Percentiles rank a stretch among this genome's conserved stretches.
Conservation (phyloP, 2,888 invertebrate species). For the Resseliella maxima region DNA sequence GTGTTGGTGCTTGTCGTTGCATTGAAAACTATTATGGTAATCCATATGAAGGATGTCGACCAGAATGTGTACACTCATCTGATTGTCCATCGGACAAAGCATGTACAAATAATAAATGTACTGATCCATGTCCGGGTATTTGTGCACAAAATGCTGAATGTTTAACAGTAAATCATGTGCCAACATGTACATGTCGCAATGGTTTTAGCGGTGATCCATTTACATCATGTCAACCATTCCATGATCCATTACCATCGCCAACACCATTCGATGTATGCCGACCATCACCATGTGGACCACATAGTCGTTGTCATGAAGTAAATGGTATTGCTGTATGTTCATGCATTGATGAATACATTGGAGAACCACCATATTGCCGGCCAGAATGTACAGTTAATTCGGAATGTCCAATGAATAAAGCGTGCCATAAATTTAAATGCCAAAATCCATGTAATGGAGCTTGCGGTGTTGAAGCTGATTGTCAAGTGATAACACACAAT, state of each 20-base stretch:
- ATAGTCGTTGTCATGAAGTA: constrained; percentile 79
- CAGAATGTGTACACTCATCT: constrained; percentile 87
- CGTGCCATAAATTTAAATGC: constrained; percentile 85
- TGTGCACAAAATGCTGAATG: constrained; percentile 88
- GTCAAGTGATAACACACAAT: constrained; percentile 84
- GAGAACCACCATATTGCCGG: constrained; percentile 83
- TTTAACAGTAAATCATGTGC: constrained; percentile 84
- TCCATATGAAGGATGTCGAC: constrained; percentile 86
- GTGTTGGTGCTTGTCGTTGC: constrained; percentile 83
- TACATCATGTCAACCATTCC: constrained; percentile 68
- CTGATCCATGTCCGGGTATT: constrained; percentile 86
- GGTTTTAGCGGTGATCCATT: constrained; percentile 83
- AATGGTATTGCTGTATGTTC: constrained; percentile 82
- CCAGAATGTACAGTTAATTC: constrained; percentile 87
- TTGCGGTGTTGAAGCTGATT: constrained; percentile 80
- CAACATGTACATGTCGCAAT: constrained; percentile 82
- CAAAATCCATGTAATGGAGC: constrained; percentile 84
- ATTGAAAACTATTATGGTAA: constrained; percentile 85
- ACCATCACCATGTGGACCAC: constrained; percentile 84
- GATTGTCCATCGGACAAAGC: constrained; percentile 79
- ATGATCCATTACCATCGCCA: constrained; percentile 62
- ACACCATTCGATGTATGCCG: constrained; percentile 72
- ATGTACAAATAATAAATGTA: constrained; percentile 85
- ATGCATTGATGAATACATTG: constrained; percentile 77
- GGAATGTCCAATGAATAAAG: constrained; percentile 82